These are phyloP conservation scores for Plutella xylostella DNA, from an alignment of 2,888 invertebrate genomes.

Conservation along the genomic window DNA sequence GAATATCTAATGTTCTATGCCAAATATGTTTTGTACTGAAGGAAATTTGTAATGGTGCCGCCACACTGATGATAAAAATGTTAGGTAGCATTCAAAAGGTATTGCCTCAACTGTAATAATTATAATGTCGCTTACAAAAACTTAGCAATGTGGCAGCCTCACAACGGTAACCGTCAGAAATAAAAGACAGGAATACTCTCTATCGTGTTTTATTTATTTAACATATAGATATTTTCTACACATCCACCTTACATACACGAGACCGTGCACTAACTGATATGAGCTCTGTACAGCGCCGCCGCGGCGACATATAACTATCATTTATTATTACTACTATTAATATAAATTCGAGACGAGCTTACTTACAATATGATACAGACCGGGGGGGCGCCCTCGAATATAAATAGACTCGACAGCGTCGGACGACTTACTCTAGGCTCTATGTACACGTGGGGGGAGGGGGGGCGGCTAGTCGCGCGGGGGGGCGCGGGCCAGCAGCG, in stretches of 20 bases:
- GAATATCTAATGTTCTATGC: no score
- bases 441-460: constrained; percentile 16
- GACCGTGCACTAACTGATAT: constrained; percentile 55
- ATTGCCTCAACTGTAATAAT: neutral
- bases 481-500: constrained; percentile 44
- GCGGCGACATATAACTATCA: neutral
- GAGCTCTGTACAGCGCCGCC: constrained; percentile 44
- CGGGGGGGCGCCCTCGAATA: neutral
- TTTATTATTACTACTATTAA: constrained; percentile 1
- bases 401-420: neutral
- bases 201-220: constrained; percentile 63
- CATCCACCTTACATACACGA: constrained; percentile 54
- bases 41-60: neutral
- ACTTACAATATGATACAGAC: neutral
- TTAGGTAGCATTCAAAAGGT: neutral
- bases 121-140: neutral
- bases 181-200: constrained; percentile 38
- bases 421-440: constrained; percentile 16
- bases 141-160: neutral
- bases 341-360: constrained; percentile 2
- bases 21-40: no score
- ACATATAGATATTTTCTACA: constrained; percentile 64
- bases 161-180: constrained; percentile 20
- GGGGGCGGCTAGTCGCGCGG: constrained; percentile 21
- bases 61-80: neutral